These are phyloP conservation scores for Tipula helvola DNA, from an alignment of 2,888 invertebrate genomes.

Conservation along the genomic window DNA sequence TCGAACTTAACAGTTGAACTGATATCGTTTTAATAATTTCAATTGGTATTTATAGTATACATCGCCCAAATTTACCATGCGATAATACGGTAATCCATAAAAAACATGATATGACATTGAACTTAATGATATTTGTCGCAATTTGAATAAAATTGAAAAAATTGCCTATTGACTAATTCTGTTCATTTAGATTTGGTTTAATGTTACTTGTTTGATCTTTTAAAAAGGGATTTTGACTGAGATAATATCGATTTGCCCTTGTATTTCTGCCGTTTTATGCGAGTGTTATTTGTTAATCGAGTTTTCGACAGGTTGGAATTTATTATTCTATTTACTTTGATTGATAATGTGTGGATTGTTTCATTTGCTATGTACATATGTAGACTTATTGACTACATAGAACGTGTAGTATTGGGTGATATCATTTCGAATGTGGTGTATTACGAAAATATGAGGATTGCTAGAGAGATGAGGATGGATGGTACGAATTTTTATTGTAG, in stretches of 20 bases:
- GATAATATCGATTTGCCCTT: neutral
- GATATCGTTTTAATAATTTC: slow-evolving; percentile 16
- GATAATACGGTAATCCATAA: neutral
- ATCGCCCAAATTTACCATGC: neutral
- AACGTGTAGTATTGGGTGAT: no score
- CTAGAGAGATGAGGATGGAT: no score
- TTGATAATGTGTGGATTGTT: neutral
- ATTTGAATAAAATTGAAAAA: neutral
- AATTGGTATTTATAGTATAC: neutral
- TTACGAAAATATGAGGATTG: no score
- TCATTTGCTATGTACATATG: neutral
- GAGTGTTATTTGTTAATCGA: neutral
- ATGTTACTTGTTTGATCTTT: neutral
- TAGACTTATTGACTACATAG: no score
- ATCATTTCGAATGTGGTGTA: no score
- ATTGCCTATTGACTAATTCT: neutral
- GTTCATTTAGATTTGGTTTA: neutral
- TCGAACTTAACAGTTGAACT: slow-evolving; percentile 23
- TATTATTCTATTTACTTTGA: neutral
- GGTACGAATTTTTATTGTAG: no score
- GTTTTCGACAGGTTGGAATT: neutral
- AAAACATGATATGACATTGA: neutral
- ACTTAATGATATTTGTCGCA: neutral
- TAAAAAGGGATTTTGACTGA: neutral
- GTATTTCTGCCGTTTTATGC: neutral